Evolutionary conservation across 2,888 invertebrate genomes (phyloP), one percentile per base, ranked within the genome.

Genomic region (Dendrolimus houi): DNA sequence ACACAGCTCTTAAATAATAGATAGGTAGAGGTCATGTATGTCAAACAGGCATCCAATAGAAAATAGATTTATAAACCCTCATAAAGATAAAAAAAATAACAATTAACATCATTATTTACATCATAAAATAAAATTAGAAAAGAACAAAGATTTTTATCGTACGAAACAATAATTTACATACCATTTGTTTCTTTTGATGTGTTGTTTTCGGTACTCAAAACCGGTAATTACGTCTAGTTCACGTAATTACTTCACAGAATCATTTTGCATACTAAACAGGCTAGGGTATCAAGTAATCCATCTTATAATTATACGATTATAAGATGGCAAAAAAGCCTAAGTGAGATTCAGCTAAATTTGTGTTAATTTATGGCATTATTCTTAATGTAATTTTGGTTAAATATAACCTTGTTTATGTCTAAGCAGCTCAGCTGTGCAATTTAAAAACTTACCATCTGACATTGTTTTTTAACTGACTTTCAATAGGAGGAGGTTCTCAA

Each of bases 201-300:
- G 47, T 47, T 47, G 29, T 64, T 70, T 69, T 66, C 60, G 63
- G 64, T 60, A 57, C 58, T 62, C 58, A 59, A 60, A 67, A 64
- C 67, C 66, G 61, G 66, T 71, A 65, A 78, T 78, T 78, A 74
- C 55, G 63, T 55, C 66, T 72, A 69, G 71, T 74, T 73, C 66
- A 62, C 62, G 58, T 73, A 71, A 75, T 75, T 71, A 67, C 65
- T 62, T 59, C 59, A 57, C 59, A 56, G 56, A 58, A 53, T 60
- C 59, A 60, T 63, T 62, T 62, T 61, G 65, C 62, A 65, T 65
- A 61, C 52, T 62, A 61, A 64, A 62, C 52, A 60, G 62, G 47
- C 47, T 12, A 47, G 47, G 12, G 47, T 47, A 47, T 12, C 47
- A 47, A 47, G 47, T 47, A 47, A 47, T 47, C 47, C 12, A 47